A percentile compares a stretch with the other conserved stretches of the same genome.
Conservation (phyloP, 2,797 vertebrate genomes). For the Mycteria americana region DNA sequence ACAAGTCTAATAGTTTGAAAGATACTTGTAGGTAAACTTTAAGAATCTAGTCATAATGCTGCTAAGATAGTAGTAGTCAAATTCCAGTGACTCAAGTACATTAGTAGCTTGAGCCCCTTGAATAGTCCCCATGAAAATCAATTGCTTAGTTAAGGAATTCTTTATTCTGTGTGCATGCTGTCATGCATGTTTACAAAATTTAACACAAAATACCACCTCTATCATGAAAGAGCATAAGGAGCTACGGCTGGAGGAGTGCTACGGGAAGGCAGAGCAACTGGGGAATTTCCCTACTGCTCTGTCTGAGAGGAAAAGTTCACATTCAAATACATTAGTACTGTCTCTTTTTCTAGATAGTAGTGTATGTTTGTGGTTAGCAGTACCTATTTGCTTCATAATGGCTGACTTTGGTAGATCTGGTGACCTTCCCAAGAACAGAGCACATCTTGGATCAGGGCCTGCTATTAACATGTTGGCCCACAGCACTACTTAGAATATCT, state of each 20-base stretch:
- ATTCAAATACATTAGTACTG: background rate
- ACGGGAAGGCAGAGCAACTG: background rate
- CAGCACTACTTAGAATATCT: background rate
- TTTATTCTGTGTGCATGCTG: background rate
- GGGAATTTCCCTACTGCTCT: background rate
- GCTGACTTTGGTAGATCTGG: background rate
- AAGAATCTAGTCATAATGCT: background rate
- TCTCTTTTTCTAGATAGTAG: background rate
- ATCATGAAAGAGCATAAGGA: background rate
- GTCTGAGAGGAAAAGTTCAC: background rate
- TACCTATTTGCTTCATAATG: background rate
- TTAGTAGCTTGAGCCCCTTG: background rate
- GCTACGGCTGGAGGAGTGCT: background rate
- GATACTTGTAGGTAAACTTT: background rate
- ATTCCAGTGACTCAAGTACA: background rate
- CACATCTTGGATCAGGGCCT: background rate
- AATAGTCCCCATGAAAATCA: background rate
- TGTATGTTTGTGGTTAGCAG: background rate
- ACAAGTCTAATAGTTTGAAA: background rate
- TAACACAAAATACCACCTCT: background rate
- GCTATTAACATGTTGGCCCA: background rate
- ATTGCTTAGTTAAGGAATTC: background rate
- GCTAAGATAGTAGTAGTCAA: background rate
- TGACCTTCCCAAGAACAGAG: background rate
- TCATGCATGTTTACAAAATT: background rate